Evolutionary conservation across 1,140 invertebrate species (phyloP).

Genomic region (Ectropis grisescens): DNA sequence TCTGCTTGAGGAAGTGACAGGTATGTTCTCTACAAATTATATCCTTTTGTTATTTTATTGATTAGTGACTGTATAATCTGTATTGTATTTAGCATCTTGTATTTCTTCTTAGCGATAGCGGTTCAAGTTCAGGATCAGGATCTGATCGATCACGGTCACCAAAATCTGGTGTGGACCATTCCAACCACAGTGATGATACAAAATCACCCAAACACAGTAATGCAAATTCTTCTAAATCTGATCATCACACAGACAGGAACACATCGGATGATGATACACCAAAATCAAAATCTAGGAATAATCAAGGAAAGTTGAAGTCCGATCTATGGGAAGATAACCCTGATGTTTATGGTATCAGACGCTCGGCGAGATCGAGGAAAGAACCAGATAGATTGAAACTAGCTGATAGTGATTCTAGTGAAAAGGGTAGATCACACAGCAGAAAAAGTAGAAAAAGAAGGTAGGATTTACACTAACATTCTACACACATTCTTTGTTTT

Average conservation of each 20-base stretch:
- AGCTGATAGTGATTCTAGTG: constrained; percentile 70
- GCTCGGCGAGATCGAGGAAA: constrained; percentile 81
- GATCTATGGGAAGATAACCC: constrained; percentile 82
- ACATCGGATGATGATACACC: constrained; percentile 57
- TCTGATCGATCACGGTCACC: constrained; percentile 74
- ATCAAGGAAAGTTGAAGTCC: constrained; percentile 58
- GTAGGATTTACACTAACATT: constrained; percentile 35
- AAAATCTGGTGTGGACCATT: constrained; percentile 60
- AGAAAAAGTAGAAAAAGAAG: constrained; percentile 73
- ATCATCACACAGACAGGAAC: constrained; percentile 59
- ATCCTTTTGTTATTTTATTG: constrained; percentile 2
- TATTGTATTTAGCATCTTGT: constrained; percentile 9
- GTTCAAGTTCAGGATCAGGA: constrained; percentile 39
- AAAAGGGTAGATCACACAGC: constrained; percentile 66
- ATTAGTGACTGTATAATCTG: constrained; percentile 3
- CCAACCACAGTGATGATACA: constrained; percentile 50
- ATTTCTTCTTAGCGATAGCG: constrained; percentile 36
- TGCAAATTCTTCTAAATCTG: constrained; percentile 57
- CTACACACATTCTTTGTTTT: background rate
- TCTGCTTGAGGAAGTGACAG: constrained; percentile 65
- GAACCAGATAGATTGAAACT: constrained; percentile 80
- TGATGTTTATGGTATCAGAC: constrained; percentile 84
- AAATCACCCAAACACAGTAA: constrained; percentile 57
- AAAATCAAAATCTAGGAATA: constrained; percentile 46
- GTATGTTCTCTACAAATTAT: too few relatives aligned